Base-by-base conservation (phyloP, 2,888 invertebrate genomes). In the Microchrysa polita region DNA sequence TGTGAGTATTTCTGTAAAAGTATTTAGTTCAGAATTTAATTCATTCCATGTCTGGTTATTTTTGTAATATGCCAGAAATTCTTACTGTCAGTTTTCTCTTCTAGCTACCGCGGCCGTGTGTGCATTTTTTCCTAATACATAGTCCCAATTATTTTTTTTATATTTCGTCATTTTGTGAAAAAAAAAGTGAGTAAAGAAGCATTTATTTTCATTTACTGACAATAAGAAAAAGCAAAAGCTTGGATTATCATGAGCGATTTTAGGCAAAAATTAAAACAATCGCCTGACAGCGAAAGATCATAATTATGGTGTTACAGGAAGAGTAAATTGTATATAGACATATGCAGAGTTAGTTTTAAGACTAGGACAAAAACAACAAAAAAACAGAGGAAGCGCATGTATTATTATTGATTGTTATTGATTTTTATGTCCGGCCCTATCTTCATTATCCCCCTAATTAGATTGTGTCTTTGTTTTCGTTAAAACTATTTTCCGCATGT, bases 401-500 rank as follows among this genome's bases (percentile, higher is more conserved):
- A 55, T 18, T 65, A 44, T 7, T 34, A 7, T 34, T 34, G 22
- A 44, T 7, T 34, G 27, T 34, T 34, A 48, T 16, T 40, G 27
- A 42, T 20, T 69, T 69, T 55, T 40, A 23, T 20, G 27, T 52
- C 34, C 42, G 34, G 10, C 65, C 42, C 42, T 40, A 9, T 42
- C 7, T 27, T 34, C 7, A 34, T 34, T 34, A 34, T 34, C 27
- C 23, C n/a, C 65, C 42, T 65, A 18, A 44, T 48, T 65, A 44
- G 65, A 65, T 48, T 48, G n/a, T 57, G 22, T 52, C 27, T 16
- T 7, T 57, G 40, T 69, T 40, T 34, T 69, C 18, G 48, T 42
- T 40, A 34, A 40, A 57, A 20, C 10, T 75, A 74, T 75, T 75
- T 57, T 65, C 76, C 77, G 76, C 76, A 69, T 77, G 77, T 77